Conservation (phyloP, 2,113 vertebrate genomes). For the Osmerus mordax region DNA sequence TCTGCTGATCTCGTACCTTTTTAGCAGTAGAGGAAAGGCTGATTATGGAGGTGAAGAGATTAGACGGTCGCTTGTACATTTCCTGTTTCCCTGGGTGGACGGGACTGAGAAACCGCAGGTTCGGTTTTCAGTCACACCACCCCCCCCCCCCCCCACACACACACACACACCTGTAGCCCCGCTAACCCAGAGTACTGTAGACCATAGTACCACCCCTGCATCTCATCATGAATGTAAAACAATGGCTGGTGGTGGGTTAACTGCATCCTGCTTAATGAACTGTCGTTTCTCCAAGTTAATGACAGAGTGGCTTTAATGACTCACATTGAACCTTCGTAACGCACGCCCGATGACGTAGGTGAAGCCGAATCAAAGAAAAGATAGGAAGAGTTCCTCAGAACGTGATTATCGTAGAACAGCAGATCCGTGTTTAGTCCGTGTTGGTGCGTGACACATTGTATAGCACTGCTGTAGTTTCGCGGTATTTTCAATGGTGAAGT, state of each 20-base stretch:
- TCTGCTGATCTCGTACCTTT: conserved; percentile 5
- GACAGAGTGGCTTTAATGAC: too few species aligned
- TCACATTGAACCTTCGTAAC: too few species aligned
- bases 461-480: too few species aligned
- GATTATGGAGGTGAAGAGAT: conserved; percentile 22
- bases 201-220: conserved; percentile 12
- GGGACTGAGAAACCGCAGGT: conserved; percentile 68
- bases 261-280: conserved; percentile 48
- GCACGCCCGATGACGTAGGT: too few species aligned
- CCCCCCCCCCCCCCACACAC: too few species aligned
- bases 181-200: too few species aligned
- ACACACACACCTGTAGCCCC: conserved; percentile 12
- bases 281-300: conserved; percentile 10
- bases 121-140: conserved; percentile 60
- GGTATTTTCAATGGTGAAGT: too few species aligned
- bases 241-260: conserved; percentile 56
- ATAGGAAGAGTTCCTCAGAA: too few species aligned
- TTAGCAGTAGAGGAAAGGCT: conserved; percentile 14
- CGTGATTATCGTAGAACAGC: too few species aligned
- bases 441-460: too few species aligned
- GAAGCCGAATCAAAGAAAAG: too few species aligned
- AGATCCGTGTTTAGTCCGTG: too few species aligned
- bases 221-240: conserved; percentile 32
- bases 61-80: conserved; percentile 51
- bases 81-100: conserved; percentile 43